phyloP scores from a whole-genome alignment of 2,888 invertebrate genomes.

The Lapara coniferarum region DNA sequence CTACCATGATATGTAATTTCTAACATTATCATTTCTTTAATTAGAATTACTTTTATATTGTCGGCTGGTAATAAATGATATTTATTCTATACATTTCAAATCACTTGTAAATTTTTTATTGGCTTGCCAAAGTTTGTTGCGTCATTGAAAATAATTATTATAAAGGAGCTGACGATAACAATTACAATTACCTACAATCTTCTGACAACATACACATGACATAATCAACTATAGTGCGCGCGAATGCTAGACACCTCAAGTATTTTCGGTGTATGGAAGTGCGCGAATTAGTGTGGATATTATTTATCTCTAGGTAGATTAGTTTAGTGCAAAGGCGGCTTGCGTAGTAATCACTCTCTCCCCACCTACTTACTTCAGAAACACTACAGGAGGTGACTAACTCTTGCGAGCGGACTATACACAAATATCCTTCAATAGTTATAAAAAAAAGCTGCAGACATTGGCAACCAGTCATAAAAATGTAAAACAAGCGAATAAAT shows the following conservation, averaged over 20 bases:
- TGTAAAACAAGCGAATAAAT: conserved; percentile 5
- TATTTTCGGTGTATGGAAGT: not conserved
- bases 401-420: not conserved
- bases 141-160: not conserved
- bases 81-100: not conserved
- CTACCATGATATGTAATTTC: conserved; percentile 16
- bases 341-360: no score
- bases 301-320: no score
- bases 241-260: not conserved
- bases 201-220: not conserved
- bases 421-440: not conserved
- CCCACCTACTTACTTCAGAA: no score
- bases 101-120: not conserved
- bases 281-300: no score
- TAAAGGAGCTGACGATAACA: not conserved
- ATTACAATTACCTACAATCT: not conserved
- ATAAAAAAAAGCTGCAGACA: not conserved
- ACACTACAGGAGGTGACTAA: not conserved
- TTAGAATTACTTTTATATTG: not conserved
- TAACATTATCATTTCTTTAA: not conserved
- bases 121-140: not conserved
- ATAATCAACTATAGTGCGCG: not conserved
- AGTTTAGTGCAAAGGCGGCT: no score
- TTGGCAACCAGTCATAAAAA: not conserved
- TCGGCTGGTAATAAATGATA: not conserved